These are phyloP conservation scores for Rostratula benghalensis DNA, from an alignment of 2,113 vertebrate species.

Conservation along the genomic window DNA sequence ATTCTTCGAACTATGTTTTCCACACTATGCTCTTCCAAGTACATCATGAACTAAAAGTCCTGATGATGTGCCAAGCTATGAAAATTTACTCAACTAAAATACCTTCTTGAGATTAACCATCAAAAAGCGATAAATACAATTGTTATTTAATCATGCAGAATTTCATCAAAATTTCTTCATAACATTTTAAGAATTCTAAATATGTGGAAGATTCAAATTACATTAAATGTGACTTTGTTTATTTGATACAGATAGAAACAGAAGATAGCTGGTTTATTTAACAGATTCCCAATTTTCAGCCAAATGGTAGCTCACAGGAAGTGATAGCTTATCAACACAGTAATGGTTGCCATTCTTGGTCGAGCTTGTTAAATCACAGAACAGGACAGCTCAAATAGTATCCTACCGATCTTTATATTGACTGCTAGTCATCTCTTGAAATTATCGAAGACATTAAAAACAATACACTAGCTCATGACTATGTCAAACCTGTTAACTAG, in stretches of 20 bases:
- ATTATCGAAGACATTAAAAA: not conserved
- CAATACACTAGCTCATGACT: not conserved
- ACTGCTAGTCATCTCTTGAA: not conserved
- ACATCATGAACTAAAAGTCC: slow-evolving; percentile 26
- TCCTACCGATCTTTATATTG: not conserved
- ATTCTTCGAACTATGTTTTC: slow-evolving; percentile 14
- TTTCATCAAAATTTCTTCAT: not conserved
- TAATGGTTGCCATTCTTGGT: not conserved
- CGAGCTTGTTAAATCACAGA: not conserved
- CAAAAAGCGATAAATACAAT: not conserved
- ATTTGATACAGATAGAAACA: not conserved
- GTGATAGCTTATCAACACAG: not conserved
- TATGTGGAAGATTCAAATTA: not conserved
- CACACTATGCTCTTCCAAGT: not conserved
- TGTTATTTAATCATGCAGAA: not conserved
- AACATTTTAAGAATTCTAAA: not conserved
- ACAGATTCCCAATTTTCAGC: not conserved
- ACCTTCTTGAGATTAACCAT: not conserved
- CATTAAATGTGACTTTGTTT: not conserved
- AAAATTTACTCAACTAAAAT: not conserved
- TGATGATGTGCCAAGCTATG: not conserved
- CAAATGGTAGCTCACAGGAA: not conserved
- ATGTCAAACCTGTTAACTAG: not conserved
- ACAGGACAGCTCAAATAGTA: not conserved
- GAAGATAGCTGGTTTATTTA: not conserved